Conservation (phyloP, 2,113 vertebrate species). For the Zosterops hypoxanthus region DNA sequence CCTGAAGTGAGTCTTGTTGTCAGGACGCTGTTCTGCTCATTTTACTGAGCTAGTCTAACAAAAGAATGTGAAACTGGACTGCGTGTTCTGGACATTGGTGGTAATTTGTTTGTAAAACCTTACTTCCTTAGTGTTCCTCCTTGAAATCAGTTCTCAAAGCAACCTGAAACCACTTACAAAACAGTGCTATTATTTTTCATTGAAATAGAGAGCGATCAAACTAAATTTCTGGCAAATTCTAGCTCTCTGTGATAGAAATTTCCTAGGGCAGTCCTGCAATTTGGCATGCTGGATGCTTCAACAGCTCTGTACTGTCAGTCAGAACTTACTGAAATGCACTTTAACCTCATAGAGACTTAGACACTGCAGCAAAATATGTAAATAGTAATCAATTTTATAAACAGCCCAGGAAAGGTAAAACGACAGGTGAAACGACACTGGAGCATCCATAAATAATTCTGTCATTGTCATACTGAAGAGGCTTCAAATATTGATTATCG, state of each 20-base stretch:
- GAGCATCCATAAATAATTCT: not conserved
- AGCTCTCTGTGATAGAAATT: not conserved
- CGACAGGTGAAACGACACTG: not conserved
- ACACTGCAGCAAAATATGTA: not conserved
- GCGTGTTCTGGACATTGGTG: not conserved
- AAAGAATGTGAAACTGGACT: not conserved
- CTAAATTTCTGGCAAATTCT: not conserved
- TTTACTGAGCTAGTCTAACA: slow-evolving; percentile 24
- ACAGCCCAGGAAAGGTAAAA: not conserved
- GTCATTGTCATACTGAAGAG: not conserved
- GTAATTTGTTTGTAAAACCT: slow-evolving; percentile 7
- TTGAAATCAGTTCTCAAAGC: not conserved
- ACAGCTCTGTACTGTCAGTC: not conserved
- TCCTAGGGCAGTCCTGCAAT: not conserved
- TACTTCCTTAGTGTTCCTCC: not conserved
- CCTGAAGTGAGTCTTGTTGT: not conserved
- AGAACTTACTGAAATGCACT: not conserved
- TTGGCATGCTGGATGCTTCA: not conserved
- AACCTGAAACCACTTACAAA: not conserved
- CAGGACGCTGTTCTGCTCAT: not conserved
- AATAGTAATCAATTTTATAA: not conserved
- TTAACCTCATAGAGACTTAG: not conserved
- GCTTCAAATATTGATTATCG: not conserved
- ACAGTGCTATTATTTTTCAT: not conserved
- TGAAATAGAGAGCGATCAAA: not conserved